A percentile compares a stretch with the other conserved stretches of the same genome.
These are phyloP conservation scores for Sciurus niger DNA, from an alignment of 2,113 vertebrate species.

Conservation along the genomic window DNA sequence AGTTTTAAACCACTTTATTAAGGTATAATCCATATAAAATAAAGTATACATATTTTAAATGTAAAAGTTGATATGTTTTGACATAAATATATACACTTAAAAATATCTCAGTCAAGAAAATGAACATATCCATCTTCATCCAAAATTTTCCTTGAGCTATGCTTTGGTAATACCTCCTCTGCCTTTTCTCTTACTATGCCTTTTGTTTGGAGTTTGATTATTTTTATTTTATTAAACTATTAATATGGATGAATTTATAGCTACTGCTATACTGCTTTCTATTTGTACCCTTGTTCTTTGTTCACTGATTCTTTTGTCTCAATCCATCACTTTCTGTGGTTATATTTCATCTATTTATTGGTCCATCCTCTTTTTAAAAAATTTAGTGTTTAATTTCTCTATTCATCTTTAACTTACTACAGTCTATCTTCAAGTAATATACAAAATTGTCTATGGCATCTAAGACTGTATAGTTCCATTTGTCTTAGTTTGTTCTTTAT, in stretches of 20 bases:
- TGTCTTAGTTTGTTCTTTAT: neutral
- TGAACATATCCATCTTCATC: neutral
- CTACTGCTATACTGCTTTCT: neutral
- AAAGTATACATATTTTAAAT: neutral
- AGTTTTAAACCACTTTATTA: neutral
- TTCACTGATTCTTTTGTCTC: neutral
- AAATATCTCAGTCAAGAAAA: neutral
- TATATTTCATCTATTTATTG: neutral
- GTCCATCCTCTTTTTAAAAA: neutral
- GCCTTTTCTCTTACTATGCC: neutral
- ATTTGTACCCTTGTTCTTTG: neutral
- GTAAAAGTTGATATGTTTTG: neutral
- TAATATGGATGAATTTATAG: neutral
- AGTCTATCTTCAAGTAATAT: neutral
- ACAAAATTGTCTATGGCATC: neutral
- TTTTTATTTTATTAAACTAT: conserved; percentile 19
- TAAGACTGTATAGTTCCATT: neutral
- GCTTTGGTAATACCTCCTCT: neutral
- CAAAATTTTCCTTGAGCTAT: neutral
- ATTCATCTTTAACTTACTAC: neutral
- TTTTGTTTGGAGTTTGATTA: conserved; percentile 30
- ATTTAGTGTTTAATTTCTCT: neutral
- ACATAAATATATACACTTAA: neutral
- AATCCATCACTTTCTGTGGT: neutral
- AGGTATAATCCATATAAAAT: neutral